These are phyloP conservation scores for Buphagus erythrorhynchus DNA, from an alignment of 2,797 vertebrate genomes.

Conservation along the genomic window DNA sequence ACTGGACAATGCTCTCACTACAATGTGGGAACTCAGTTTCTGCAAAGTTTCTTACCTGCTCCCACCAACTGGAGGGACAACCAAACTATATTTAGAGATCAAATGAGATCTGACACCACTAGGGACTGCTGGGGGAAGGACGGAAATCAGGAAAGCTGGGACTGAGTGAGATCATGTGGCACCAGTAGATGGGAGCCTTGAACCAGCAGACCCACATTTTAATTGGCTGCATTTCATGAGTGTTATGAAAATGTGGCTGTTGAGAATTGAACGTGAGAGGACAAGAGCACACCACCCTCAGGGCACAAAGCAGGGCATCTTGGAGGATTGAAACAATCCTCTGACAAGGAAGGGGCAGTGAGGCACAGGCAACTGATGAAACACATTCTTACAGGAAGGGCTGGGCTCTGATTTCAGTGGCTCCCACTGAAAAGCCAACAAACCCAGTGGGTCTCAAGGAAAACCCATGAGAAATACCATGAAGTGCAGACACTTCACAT, in stretches of 20 bases:
- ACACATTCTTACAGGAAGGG: not conserved
- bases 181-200: not conserved
- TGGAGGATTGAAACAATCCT: not conserved
- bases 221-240: not conserved
- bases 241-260: rapidly evolving
- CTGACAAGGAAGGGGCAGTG: not conserved
- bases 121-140: not conserved
- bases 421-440: not conserved
- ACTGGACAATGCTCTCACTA: not conserved
- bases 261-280: not conserved
- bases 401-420: not conserved
- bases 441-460: not conserved
- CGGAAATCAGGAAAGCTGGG: not conserved
- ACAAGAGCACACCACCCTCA: not conserved
- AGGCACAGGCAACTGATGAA: not conserved
- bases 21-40: not conserved
- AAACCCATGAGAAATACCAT: not conserved
- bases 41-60: not conserved
- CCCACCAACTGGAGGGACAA: not conserved
- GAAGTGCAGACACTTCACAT: not conserved
- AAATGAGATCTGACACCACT: rapidly evolving
- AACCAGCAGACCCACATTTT: not conserved
- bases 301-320: not conserved
- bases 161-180: not conserved
- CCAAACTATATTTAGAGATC: not conserved